These are phyloP conservation scores for Halocynthia roretzi DNA, from an alignment of 23 tunicate genomes.

Conservation along the genomic window DNA sequence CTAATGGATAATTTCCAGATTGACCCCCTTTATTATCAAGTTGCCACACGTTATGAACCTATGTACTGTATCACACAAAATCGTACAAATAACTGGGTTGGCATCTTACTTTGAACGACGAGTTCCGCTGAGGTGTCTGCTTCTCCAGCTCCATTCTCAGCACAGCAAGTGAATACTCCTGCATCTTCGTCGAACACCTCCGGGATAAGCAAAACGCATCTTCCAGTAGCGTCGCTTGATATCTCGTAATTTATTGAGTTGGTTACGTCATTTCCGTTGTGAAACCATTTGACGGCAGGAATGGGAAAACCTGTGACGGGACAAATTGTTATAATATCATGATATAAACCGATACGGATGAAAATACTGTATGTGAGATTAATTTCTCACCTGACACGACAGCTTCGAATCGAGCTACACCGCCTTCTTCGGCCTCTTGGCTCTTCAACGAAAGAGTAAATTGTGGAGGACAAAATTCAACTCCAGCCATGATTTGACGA, in stretches of 20 bases:
- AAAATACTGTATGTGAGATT: neutral
- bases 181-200: conserved; percentile 83
- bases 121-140: conserved; percentile 71
- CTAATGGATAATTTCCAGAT: too few relatives aligned
- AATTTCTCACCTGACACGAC: conserved; percentile 53
- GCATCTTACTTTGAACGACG: conserved; percentile 53
- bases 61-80: too few relatives aligned
- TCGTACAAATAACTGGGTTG: neutral
- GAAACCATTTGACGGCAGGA: conserved; percentile 86
- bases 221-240: conserved; percentile 33
- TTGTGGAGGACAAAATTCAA: conserved; percentile 48
- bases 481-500: conserved; percentile 14
- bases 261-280: conserved; percentile 65
- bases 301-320: conserved; percentile 51
- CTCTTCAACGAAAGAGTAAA: conserved; percentile 72
- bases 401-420: conserved; percentile 54
- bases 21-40: too few relatives aligned
- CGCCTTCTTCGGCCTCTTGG: conserved; percentile 60
- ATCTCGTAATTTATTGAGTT: conserved; percentile 61
- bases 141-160: conserved; percentile 63
- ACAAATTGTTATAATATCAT: neutral
- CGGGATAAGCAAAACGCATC: conserved; percentile 30
- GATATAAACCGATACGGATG: neutral
- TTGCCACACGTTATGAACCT: too few relatives aligned
- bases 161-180: conserved; percentile 60